Evolutionary conservation across 92 coral and sea anemone genomes (phyloP), one percentile per base, ranked within the genome.

Genomic region (Hydrozoanthus gracilis): DNA sequence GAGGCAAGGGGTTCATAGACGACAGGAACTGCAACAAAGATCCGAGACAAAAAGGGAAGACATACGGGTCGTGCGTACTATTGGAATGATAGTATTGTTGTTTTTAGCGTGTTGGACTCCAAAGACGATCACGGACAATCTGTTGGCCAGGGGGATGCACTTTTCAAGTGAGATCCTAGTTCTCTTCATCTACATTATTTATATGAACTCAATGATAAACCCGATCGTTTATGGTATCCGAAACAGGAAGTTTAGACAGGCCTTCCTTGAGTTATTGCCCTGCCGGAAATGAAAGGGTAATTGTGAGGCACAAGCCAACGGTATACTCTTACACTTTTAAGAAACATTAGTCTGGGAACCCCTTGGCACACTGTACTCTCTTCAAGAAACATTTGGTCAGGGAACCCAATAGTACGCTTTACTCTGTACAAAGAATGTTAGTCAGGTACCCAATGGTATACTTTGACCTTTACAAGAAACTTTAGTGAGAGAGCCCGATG

Each of bases 101-200:
- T 92, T 92, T 76, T 73, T 89, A 8, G 56, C 82, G 70, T 86
- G 92, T 55, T 92, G 94, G 94, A 27, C 86, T 45, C 92, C 94
- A 6, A 79, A 76, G 6, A 78, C 86, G 8, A 67, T 86, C 70
- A 54, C 86, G 7, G 79, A 88, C 62, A 92, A 86, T 46, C 68
- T 92, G 12, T 86, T 77, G 48, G 80, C 88, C 68, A 76, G 77
- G 71, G 87, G 89, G 18, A 88, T 92, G 13, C 51, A 72, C 45
- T 69, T 89, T 58, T 45, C 88, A 11, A 67, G 92, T 7, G 82
- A 87, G 78, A 73, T 89, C 18, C 84, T 89, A 20, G 73, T 92
- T 55, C 82, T 86, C 14, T 88, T 70, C 11, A 83, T 90, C 11
- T 84, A 89, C 76, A 78, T 85, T 45, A 86, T 89, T 48, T 91